Percentiles rank a stretch among this genome's conserved stretches.
Evolutionary conservation across 1,140 invertebrate genomes (phyloP).

Genomic region (Argopecten irradians): DNA sequence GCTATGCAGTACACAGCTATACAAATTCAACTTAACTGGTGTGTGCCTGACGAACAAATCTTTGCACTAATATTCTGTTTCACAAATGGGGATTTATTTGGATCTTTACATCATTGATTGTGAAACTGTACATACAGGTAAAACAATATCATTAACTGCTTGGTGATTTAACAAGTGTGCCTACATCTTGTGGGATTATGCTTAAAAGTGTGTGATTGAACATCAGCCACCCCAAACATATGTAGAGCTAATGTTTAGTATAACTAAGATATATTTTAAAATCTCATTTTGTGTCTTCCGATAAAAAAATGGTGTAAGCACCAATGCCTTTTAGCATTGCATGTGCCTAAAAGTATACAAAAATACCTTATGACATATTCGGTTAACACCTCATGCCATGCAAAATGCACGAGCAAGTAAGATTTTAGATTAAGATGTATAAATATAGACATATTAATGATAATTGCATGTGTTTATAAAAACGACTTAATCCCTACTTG

Average conservation of each 20-base stretch:
- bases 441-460: background rate
- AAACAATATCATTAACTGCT: background rate
- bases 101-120: background rate
- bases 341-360: background rate
- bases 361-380: background rate
- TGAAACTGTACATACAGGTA: background rate
- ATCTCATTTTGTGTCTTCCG: background rate
- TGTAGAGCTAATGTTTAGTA: background rate
- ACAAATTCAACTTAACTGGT: slow-evolving; percentile 16
- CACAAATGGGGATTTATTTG: slow-evolving; percentile 10
- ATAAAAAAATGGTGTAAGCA: too few relatives aligned
- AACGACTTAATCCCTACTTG: background rate
- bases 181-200: background rate
- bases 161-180: background rate
- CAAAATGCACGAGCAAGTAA: background rate
- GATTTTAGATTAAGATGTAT: background rate
- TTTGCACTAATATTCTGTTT: background rate
- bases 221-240: background rate
- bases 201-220: background rate
- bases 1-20: background rate
- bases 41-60: background rate
- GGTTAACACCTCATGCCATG: background rate
- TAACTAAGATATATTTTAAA: background rate
- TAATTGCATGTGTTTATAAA: background rate
- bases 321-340: background rate